phyloP scores from a whole-genome alignment of 2,888 invertebrate species.

The Callyntrura guangdongensis region DNA sequence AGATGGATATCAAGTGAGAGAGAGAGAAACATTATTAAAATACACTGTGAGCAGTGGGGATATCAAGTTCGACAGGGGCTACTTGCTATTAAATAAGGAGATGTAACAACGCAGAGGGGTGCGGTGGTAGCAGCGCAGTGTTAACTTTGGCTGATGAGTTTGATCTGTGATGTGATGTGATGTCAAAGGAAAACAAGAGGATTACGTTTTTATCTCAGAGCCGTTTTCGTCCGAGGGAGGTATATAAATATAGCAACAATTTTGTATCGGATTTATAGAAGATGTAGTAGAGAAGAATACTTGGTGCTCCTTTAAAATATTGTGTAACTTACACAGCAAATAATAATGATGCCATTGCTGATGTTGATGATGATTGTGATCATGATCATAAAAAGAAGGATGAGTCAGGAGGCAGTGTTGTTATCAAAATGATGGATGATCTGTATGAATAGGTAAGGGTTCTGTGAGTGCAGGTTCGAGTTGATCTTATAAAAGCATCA shows the following conservation, averaged over 20 bases:
- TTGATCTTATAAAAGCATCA: not conserved
- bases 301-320: not conserved
- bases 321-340: not conserved
- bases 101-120: slow-evolving; percentile 10
- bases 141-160: slow-evolving; percentile 27
- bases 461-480: not conserved
- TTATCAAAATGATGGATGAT: slow-evolving; percentile 57
- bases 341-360: slow-evolving; percentile 19
- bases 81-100: slow-evolving; percentile 39
- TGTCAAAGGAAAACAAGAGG: slow-evolving; percentile 59
- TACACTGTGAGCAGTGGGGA: not conserved
- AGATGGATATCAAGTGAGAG: slow-evolving; percentile 18
- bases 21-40: not conserved
- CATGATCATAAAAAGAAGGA: slow-evolving; percentile 13
- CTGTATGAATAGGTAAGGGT: slow-evolving; percentile 32
- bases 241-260: not conserved
- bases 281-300: not conserved
- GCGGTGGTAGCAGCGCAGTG: slow-evolving; percentile 16
- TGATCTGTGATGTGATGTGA: slow-evolving; percentile 56
- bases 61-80: slow-evolving; percentile 58
- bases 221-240: not conserved
- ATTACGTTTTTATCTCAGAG: slow-evolving; percentile 60
- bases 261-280: not conserved
- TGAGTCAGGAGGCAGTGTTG: slow-evolving; percentile 38
- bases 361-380: not conserved